A percentile compares a stretch with the other conserved stretches of the same genome.
phyloP scores from a whole-genome alignment of 2,113 vertebrate species.

The Protobothrops flavoviridis region DNA sequence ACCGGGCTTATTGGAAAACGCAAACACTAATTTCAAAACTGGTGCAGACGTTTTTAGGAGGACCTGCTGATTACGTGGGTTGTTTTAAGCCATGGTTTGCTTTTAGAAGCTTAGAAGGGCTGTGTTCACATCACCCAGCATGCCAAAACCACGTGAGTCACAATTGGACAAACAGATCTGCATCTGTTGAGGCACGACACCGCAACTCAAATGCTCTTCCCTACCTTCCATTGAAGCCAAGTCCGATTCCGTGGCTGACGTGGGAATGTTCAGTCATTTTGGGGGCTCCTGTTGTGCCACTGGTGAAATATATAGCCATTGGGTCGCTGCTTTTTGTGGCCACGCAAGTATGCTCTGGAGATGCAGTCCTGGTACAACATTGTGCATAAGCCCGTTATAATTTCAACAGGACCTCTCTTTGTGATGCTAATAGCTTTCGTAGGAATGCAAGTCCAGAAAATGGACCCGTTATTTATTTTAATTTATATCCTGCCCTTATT shows the following conservation, averaged over 20 bases:
- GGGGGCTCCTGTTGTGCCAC: constrained; percentile 77
- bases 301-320: constrained; percentile 82
- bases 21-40: neutral
- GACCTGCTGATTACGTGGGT: too few relatives aligned
- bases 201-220: neutral
- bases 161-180: neutral
- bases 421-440: neutral
- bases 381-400: neutral
- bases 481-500: neutral
- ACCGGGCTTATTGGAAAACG: neutral
- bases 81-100: neutral
- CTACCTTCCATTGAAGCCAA: constrained; percentile 77
- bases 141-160: neutral
- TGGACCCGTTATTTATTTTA: neutral
- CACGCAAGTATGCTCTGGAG: constrained; percentile 71
- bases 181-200: neutral
- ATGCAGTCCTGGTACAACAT: constrained; percentile 60
- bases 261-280: constrained; percentile 82
- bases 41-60: too few relatives aligned
- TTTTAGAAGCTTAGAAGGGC: neutral
- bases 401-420: neutral
- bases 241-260: constrained; percentile 75
- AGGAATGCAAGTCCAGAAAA: neutral
- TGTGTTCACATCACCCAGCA: neutral
- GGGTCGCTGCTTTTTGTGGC: constrained; percentile 71